These are phyloP conservation scores for Cacatua alba DNA, from an alignment of 2,113 vertebrate species.

Conservation along the genomic window DNA sequence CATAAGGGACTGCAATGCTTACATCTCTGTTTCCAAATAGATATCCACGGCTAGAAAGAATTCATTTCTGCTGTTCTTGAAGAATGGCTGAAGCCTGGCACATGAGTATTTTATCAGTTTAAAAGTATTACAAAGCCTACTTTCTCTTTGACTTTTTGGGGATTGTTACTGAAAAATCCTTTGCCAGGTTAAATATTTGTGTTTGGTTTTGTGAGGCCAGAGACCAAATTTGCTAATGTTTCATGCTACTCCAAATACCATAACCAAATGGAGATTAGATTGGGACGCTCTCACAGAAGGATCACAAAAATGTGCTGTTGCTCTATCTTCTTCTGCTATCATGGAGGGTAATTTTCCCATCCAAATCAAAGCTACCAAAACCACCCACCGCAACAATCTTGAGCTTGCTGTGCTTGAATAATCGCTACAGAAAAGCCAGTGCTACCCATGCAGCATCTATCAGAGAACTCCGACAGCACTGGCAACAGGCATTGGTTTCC, in stretches of 20 bases:
- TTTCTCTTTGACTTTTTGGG: not conserved
- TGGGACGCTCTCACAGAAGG: not conserved
- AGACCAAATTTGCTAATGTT: not conserved
- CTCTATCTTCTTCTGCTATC: not conserved
- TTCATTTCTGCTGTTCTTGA: not conserved
- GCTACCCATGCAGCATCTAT: not conserved
- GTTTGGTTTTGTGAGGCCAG: slow-evolving; percentile 18
- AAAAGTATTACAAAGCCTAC: slow-evolving; percentile 2
- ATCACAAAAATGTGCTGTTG: not conserved
- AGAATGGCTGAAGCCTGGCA: not conserved
- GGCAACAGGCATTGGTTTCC: not conserved
- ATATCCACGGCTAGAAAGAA: not conserved
- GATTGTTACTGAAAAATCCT: not conserved
- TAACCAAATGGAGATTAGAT: slow-evolving; percentile 50
- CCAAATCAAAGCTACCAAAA: not conserved
- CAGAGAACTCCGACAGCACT: not conserved
- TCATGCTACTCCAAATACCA: slow-evolving; percentile 8
- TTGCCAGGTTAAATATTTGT: slow-evolving; percentile 59
- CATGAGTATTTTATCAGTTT: not conserved
- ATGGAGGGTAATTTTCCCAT: not conserved
- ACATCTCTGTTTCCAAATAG: not conserved
- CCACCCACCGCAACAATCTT: not conserved
- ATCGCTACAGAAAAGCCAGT: not conserved
- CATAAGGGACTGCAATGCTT: not conserved
- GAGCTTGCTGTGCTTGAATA: not conserved